Base-by-base conservation (phyloP, 1,140 invertebrate genomes). In the Pollicipes pollicipes region DNA sequence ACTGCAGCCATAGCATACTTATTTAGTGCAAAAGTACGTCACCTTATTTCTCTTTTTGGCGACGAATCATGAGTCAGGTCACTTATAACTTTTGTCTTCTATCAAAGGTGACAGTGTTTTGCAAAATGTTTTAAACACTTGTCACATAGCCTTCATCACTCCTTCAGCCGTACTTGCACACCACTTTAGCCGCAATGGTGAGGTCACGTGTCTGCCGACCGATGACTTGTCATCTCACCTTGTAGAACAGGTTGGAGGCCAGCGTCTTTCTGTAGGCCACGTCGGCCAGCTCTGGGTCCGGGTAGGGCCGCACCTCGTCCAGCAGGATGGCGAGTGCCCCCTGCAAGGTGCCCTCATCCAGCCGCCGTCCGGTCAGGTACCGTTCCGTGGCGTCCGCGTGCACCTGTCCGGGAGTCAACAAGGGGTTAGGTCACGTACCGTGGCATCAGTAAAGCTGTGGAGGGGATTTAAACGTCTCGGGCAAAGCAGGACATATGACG, bases 311-410 rank as follows among this genome's bases (percentile, higher is more conserved):
- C 21, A 75, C 35, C 69, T 76, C 76, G 13, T 58, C 58, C 1
- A 63, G 68, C 17, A 76, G 68, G 63, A 70, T 72, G 1, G 35
- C 32, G 17, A 76, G 72, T 6, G 76, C 75, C 35, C 72, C 70
- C 70, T 72, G 64, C 24, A 77, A 27, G 13, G 70, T 70, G 10
- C 30, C 27, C 37, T 37, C 29, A n/a, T 75, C 74, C 26, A 77
- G 66, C 24, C 27, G 58, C 69, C 73, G 75, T 3, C 74, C 73
- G 3, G 64, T 69, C 27, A 77, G 71, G 71, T 70, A 76, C 29
- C 70, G 30, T 69, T 78, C 76, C 0, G 77, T 78, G 28, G 68
- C 66, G 0, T 32, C 69, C 16, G 77, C 77, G 70, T 77, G 76
- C 30, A 78, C 73, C 76, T 76, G 64, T 6, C 45, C 13, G 16